phyloP scores from a whole-genome alignment of 1,140 invertebrate genomes.

The Halyomorpha halys region DNA sequence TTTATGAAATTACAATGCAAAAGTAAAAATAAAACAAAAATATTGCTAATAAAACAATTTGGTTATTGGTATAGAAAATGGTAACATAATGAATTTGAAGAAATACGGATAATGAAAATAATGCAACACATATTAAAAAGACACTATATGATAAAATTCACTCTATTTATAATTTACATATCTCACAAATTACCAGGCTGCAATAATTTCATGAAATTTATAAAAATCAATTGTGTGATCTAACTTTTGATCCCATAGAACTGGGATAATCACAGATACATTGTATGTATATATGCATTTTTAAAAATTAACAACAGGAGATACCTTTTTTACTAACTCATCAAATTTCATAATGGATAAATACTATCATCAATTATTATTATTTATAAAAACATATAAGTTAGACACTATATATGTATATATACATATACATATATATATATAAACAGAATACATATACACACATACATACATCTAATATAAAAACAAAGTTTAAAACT shows the following conservation, averaged over 20 bases:
- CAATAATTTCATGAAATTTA: neutral
- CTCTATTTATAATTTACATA: neutral
- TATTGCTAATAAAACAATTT: conserved; percentile 1
- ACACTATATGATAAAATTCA: conserved; percentile 1
- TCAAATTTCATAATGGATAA: neutral
- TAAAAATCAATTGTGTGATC: neutral
- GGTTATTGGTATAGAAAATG: neutral
- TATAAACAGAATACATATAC: no score
- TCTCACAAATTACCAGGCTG: neutral
- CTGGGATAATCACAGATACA: neutral
- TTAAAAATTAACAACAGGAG: neutral
- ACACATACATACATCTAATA: no score
- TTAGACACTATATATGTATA: no score
- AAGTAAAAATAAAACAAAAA: no score
- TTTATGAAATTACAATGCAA: neutral
- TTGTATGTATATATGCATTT: neutral
- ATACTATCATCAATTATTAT: no score
- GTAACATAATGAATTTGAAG: conserved; percentile 9
- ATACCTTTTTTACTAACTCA: no score
- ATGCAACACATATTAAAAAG: neutral
- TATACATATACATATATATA: no score
- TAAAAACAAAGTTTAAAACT: no score
- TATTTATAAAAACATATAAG: no score
- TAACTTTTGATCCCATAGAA: neutral
- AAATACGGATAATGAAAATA: neutral